Base-by-base conservation (phyloP, 1,140 invertebrate genomes). In the Spodoptera frugiperda region DNA sequence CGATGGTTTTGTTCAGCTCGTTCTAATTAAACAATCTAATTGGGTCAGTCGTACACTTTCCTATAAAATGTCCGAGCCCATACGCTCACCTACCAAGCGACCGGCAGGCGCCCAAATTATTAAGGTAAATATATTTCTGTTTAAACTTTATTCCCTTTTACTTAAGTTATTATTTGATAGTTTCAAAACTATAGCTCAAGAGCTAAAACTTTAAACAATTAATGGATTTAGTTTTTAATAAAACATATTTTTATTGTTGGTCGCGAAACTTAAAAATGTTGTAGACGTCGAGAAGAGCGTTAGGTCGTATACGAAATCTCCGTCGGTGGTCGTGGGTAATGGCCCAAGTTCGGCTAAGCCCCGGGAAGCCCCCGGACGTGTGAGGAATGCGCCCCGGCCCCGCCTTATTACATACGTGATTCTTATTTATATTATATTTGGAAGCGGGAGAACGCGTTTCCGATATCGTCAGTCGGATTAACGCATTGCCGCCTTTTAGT, bases 381-480 rank as follows among this genome's bases (percentile, higher is more conserved):
- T 89, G 84, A 87, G 83, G 92, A 92, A 93, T 93, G 85, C 86
- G 76, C 84, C 68, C 82, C 75, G 72, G 57, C 78, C 77, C 77
- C 83, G 86, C 81, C 86, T 92, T 92, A 93, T 92, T 93, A 93
- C 91, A 93, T 88, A 93, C 92, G 92, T 93, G 92, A 92, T 92
- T 92, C 89, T 91, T 93, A 92, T 93, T 92, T 93, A 93, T 93
- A 92, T 91, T 89, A 91, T 90, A 90, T 89, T 85, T 80, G 76
- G 77, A 63, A 73, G 76, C 78, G 82, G 76, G 77, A 65, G 71
- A 74, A 81, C 82, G 80, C 82, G 76, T 75, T 78, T 78, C 73
- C 85, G 84, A 86, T 87, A 91, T 89, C 85, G 83, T 79, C 84
- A 84, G 82, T 82, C 65, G 88, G 91, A 91, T 92, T 92, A 93